phyloP scores from a whole-genome alignment of 2,888 invertebrate species.

The Hemithea aestivaria region DNA sequence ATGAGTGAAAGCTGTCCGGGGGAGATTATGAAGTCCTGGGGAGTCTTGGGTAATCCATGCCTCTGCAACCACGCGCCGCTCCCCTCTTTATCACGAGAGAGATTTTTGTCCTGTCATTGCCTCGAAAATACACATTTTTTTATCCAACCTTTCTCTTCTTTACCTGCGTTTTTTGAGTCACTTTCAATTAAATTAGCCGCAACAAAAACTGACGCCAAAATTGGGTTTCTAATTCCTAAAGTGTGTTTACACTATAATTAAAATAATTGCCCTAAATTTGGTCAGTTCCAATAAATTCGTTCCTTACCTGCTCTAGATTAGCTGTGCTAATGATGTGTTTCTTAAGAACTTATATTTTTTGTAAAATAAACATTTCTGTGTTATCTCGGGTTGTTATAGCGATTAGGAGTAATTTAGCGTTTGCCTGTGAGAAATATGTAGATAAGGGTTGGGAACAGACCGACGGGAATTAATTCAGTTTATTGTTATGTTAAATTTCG shows the following conservation, averaged over 20 bases:
- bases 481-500: constrained; percentile 57
- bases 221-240: constrained; percentile 32
- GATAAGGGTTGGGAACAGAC: constrained; percentile 39
- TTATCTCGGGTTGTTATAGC: constrained; percentile 46
- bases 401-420: constrained; percentile 57
- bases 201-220: constrained; percentile 33
- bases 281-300: constrained; percentile 54
- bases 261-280: constrained; percentile 66
- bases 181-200: constrained; percentile 15
- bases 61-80: constrained; percentile 26
- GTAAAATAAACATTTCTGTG: constrained; percentile 22
- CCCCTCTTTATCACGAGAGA: constrained; percentile 20
- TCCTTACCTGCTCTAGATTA: constrained; percentile 65
- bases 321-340: constrained; percentile 49
- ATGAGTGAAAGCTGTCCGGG: constrained; percentile 56
- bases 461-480: constrained; percentile 48
- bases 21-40: constrained; percentile 43
- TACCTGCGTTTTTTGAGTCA: constrained; percentile 17
- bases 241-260: constrained; percentile 70
- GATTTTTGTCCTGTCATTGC: constrained; percentile 21
- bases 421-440: constrained; percentile 49
- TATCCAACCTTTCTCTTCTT: not conserved
- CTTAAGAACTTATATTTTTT: constrained; percentile 30
- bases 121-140: not conserved
- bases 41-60: constrained; percentile 42